Percentiles rank a stretch among this genome's conserved stretches.
Conservation (phyloP, 92 coral and sea anemone species). For the Porites evermanni region DNA sequence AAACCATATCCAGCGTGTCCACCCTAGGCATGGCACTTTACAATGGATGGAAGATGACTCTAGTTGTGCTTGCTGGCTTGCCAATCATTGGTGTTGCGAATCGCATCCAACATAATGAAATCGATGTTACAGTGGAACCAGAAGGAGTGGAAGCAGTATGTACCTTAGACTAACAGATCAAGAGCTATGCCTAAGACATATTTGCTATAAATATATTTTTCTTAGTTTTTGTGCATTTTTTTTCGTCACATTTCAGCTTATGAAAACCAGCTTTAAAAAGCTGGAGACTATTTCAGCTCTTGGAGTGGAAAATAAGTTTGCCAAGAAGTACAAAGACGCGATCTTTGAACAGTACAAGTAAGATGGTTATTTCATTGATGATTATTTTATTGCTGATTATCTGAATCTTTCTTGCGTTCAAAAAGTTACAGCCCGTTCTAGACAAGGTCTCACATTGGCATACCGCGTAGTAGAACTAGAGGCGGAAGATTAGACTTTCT, state of each 20-base stretch:
- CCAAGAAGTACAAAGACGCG: conserved; percentile 81
- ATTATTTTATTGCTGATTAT: not conserved
- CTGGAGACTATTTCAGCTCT: conserved; percentile 72
- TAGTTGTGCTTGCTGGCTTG: conserved; percentile 91
- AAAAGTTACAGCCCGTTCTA: not conserved
- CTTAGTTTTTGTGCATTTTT: not conserved
- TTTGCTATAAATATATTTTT: too few species aligned
- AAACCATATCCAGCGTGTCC: conserved; percentile 77
- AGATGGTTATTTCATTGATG: not conserved
- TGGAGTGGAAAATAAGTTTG: conserved; percentile 72
- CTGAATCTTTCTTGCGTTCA: not conserved
- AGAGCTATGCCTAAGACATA: too few species aligned
- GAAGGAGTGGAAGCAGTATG: conserved; percentile 67
- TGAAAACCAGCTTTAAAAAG: conserved; percentile 72
- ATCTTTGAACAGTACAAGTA: conserved; percentile 87
- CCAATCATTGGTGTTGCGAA: conserved; percentile 85
- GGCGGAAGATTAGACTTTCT: not conserved
- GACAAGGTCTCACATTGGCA: too few species aligned
- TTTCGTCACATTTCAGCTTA: conserved; percentile 13
- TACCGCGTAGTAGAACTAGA: not conserved
- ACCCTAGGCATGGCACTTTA: conserved; percentile 83
- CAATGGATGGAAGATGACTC: conserved; percentile 98
- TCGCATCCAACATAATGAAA: conserved; percentile 80
- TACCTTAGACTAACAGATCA: not conserved
- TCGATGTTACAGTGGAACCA: conserved; percentile 63